Evolutionary conservation across 64 coral and sea anemone genomes (phyloP).

Genomic region (Pocillopora damicornis): DNA sequence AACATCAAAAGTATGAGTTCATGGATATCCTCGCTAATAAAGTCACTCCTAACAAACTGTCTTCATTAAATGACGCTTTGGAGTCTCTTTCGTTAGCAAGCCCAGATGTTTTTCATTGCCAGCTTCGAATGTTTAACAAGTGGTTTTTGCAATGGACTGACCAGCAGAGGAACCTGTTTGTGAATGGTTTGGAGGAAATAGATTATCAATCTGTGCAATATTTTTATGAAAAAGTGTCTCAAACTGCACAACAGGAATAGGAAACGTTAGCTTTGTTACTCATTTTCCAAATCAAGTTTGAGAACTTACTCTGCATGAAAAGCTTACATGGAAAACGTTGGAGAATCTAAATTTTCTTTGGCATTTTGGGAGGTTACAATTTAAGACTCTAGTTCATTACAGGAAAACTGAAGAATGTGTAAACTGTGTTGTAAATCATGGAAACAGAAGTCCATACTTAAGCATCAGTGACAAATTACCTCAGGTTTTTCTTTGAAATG

Average conservation of each 20-base stretch:
- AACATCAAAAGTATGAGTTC: constrained; percentile 24
- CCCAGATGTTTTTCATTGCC: constrained; percentile 47
- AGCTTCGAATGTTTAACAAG: constrained; percentile 44
- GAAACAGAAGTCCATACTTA: no score
- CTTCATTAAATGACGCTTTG: constrained; percentile 25
- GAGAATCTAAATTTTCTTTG: no score
- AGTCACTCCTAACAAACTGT: constrained; percentile 33
- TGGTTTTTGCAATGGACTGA: constrained; percentile 47
- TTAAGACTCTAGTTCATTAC: no score
- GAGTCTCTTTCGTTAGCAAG: constrained; percentile 25
- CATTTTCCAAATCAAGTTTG: no score
- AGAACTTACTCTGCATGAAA: no score
- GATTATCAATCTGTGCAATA: constrained; percentile 40
- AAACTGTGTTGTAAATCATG: no score
- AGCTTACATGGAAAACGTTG: no score
- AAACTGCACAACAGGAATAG: constrained; percentile 25
- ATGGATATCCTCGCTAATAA: constrained; percentile 36
- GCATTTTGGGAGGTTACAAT: no score
- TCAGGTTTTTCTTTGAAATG: no score
- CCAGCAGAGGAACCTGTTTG: constrained; percentile 34
- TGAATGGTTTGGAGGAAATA: constrained; percentile 46
- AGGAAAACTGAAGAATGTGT: no score
- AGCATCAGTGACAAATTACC: no score
- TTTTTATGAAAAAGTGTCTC: constrained; percentile 46
- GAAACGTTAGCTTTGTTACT: background rate